phyloP scores from a whole-genome alignment of 2,888 invertebrate species.

The Andrena praecox region DNA sequence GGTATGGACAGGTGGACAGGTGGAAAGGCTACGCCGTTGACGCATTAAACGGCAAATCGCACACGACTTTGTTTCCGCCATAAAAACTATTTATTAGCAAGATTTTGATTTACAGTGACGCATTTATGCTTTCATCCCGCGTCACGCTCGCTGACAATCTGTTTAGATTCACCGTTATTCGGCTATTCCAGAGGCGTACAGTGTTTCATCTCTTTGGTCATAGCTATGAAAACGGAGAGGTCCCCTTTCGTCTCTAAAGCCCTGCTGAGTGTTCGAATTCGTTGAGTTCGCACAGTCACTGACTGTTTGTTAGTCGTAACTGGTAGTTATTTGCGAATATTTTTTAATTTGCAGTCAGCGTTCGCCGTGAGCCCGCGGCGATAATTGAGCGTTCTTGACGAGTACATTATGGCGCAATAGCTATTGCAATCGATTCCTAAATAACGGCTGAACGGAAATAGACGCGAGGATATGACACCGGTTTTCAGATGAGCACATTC shows the following conservation, averaged over 20 bases:
- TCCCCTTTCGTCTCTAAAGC: not conserved
- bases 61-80: not conserved
- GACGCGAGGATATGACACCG: too few relatives aligned
- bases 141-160: not conserved
- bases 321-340: too few relatives aligned
- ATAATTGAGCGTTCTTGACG: too few relatives aligned
- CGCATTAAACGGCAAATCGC: conserved; percentile 9
- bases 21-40: not conserved
- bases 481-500: too few relatives aligned
- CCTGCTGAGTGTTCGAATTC: not conserved
- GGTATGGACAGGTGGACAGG: not conserved
- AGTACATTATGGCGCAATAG: too few relatives aligned
- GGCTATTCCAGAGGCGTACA: not conserved
- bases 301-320: too few relatives aligned
- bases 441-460: too few relatives aligned
- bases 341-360: too few relatives aligned
- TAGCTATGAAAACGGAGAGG: not conserved
- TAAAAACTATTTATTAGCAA: conserved; percentile 45
- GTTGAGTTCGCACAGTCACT: too few relatives aligned
- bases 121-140: not conserved
- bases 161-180: not conserved
- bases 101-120: conserved; percentile 58
- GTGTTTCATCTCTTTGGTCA: conserved; percentile 7
- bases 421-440: too few relatives aligned
- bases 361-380: too few relatives aligned